Evolutionary conservation across 1,140 invertebrate species (phyloP).

Genomic region (Anthonomus grandis): DNA sequence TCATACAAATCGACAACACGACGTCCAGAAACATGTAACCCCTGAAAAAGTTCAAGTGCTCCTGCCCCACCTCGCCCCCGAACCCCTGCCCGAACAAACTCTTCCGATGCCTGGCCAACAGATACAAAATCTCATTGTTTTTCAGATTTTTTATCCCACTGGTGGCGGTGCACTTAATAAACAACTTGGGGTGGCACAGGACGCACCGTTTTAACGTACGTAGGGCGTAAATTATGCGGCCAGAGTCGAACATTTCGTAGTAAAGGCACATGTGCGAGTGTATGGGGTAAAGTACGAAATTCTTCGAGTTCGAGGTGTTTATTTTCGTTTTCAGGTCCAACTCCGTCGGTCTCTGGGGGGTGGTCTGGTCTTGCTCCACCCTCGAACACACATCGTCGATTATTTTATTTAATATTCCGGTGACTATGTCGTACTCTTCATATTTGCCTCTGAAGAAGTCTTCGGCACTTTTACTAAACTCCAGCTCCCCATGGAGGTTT

Average conservation of each 20-base stretch:
- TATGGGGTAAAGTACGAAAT: slow-evolving; percentile 65
- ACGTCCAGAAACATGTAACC: slow-evolving; percentile 84
- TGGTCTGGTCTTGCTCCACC: slow-evolving; percentile 14
- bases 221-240: slow-evolving; percentile 74
- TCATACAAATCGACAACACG: slow-evolving; percentile 73
- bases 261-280: slow-evolving; percentile 84
- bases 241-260: slow-evolving; percentile 75
- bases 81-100: slow-evolving; percentile 79
- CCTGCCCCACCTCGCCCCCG: slow-evolving; percentile 62
- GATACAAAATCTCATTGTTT: slow-evolving; percentile 57
- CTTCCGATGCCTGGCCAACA: slow-evolving; percentile 75
- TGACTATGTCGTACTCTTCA: slow-evolving; percentile 33
- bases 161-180: slow-evolving; percentile 53
- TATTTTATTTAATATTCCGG: slow-evolving; percentile 40
- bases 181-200: slow-evolving; percentile 67
- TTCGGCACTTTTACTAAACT: slow-evolving; percentile 44
- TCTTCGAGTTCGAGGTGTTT: slow-evolving; percentile 43
- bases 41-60: slow-evolving; percentile 61
- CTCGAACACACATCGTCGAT: slow-evolving; percentile 41
- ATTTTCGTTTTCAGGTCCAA: slow-evolving; percentile 38
- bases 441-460: slow-evolving; percentile 44
- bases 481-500: slow-evolving; percentile 39
- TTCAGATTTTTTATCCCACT: slow-evolving; percentile 47
- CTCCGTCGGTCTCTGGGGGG: slow-evolving; percentile 29
- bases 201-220: slow-evolving; percentile 73